Evolutionary conservation across 1,140 invertebrate genomes (phyloP).

Genomic region (Schlechtendalia chinensis): DNA sequence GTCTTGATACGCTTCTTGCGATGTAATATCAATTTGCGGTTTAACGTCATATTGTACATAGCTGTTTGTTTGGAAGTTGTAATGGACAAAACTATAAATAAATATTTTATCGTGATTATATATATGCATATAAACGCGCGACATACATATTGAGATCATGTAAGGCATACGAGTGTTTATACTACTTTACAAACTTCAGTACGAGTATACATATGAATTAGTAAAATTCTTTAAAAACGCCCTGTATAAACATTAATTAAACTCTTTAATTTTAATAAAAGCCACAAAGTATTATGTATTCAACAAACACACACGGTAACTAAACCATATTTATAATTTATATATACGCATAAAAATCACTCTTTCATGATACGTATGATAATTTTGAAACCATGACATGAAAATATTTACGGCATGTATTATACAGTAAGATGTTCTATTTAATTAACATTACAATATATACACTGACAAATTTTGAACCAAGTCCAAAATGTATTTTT

Average conservation of each 20-base stretch:
- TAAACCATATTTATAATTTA: not conserved
- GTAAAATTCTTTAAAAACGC: not conserved
- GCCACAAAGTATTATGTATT: not conserved
- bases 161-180: too few relatives aligned
- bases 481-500: conserved; percentile 13
- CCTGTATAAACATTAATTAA: not conserved
- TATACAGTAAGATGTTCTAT: not conserved
- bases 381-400: conserved; percentile 10
- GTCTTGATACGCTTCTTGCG: conserved; percentile 30
- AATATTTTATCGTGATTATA: not conserved
- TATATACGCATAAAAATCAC: not conserved
- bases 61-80: conserved; percentile 25
- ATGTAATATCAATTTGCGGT: conserved; percentile 12
- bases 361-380: not conserved
- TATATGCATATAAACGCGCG: not conserved
- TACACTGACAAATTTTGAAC: conserved; percentile 20
- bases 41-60: conserved; percentile 22
- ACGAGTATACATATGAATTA: not conserved
- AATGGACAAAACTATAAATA: conserved; percentile 37
- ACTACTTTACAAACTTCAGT: too few relatives aligned
- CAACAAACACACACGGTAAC: not conserved
- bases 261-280: not conserved
- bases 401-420: not conserved
- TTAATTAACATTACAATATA: conserved; percentile 20
- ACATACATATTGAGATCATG: too few relatives aligned